These are phyloP conservation scores for Clostera curtula DNA, from an alignment of 2,888 invertebrate genomes.

Conservation along the genomic window DNA sequence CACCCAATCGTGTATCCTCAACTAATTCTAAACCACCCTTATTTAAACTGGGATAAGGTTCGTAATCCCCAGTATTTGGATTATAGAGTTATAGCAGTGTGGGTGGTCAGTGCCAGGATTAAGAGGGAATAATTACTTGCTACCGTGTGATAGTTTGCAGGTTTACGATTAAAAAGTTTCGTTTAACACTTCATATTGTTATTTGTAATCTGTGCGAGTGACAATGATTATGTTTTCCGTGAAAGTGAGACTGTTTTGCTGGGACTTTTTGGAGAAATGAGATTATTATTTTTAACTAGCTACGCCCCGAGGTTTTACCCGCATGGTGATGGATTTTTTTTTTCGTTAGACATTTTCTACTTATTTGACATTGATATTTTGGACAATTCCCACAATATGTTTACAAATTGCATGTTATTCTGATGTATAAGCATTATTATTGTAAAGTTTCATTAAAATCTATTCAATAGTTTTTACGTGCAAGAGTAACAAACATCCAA, in stretches of 20 bases:
- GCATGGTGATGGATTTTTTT: too few species aligned
- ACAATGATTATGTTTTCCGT: constrained; percentile 8
- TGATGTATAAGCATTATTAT: too few species aligned
- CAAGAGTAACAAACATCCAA: too few species aligned
- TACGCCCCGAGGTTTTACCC: too few species aligned
- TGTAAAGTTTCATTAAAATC: too few species aligned
- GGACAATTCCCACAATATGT: too few species aligned
- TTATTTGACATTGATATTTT: too few species aligned
- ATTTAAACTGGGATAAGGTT: constrained; percentile 3
- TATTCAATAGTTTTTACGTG: too few species aligned
- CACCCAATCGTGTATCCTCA: constrained; percentile 19
- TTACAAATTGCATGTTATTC: too few species aligned
- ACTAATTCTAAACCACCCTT: constrained; percentile 2
- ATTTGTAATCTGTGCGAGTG: constrained; percentile 5
- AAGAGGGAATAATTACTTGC: constrained; percentile 18
- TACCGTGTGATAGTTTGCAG: constrained; percentile 14
- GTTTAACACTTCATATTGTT: constrained; percentile 7
- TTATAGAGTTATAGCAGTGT: constrained; percentile 6
- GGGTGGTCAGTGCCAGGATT: constrained; percentile 25
- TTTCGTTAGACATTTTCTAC: too few species aligned
- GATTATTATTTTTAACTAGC: not conserved
- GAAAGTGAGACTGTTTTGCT: not conserved
- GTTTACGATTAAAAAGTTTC: constrained; percentile 7
- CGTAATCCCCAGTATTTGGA: constrained; percentile 8
- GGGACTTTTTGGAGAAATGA: not conserved